Percentiles rank a stretch among this genome's conserved stretches.
phyloP scores from a whole-genome alignment of 2,888 invertebrate species.

The Thereva nobilitata region DNA sequence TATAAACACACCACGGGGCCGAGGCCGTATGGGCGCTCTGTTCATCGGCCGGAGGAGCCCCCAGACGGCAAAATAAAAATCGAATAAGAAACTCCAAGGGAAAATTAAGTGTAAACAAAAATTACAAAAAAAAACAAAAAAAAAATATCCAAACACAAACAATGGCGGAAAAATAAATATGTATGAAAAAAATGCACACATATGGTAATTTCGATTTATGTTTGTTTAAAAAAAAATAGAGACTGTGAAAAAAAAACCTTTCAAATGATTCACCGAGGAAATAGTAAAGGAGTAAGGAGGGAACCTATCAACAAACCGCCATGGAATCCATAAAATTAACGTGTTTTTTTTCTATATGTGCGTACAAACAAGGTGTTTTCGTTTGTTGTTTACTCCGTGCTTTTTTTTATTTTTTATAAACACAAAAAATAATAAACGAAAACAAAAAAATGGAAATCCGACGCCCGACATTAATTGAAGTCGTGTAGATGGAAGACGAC shows the following conservation, averaged over 20 bases:
- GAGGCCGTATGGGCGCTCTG: background rate
- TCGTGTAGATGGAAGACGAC: background rate
- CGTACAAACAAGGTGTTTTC: background rate
- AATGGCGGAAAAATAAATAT: slow-evolving; percentile 9
- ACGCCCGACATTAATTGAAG: background rate
- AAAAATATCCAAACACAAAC: slow-evolving; percentile 10
- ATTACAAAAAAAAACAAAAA: slow-evolving; percentile 2
- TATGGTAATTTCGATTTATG: slow-evolving; percentile 28
- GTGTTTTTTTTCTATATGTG: slow-evolving; percentile 5
- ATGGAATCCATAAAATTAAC: slow-evolving; percentile 9
- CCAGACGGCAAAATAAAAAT: no score
- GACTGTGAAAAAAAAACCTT: no score
- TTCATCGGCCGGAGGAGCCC: no score
- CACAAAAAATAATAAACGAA: no score
- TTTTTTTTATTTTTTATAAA: no score
- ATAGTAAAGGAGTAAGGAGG: background rate
- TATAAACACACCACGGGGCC: slow-evolving; percentile 19
- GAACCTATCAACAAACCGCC: slow-evolving; percentile 10
- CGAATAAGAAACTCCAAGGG: background rate
- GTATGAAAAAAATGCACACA: background rate
- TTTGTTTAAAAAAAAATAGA: no score
- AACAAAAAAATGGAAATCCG: no score
- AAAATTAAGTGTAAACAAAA: slow-evolving; percentile 23
- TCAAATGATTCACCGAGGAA: background rate
- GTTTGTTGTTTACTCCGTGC: no score